Evolutionary conservation across 2,888 invertebrate genomes (phyloP).

Genomic region (Lycophotia porphyrea): DNA sequence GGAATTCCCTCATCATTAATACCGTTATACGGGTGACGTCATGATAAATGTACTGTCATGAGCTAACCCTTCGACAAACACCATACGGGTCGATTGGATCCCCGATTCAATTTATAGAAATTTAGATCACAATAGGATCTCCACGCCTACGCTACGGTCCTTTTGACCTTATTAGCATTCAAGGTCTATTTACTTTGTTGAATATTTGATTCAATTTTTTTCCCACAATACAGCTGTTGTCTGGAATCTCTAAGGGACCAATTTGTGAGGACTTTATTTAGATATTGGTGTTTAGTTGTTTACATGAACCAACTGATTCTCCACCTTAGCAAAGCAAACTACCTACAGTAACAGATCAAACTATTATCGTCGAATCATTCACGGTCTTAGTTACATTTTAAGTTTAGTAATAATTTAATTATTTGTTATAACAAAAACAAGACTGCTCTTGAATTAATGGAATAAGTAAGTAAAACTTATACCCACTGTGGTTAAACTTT

Average conservation of each 20-base stretch:
- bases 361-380: not conserved
- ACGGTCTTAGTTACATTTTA: not conserved
- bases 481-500: constrained; percentile 35
- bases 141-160: constrained; percentile 57
- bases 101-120: constrained; percentile 59
- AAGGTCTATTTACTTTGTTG: constrained; percentile 58
- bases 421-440: constrained; percentile 8
- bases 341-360: not conserved
- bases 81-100: constrained; percentile 55
- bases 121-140: constrained; percentile 55
- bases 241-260: constrained; percentile 7
- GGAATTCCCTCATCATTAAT: constrained; percentile 28
- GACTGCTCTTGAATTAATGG: not conserved
- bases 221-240: constrained; percentile 37
- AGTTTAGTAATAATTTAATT: not conserved
- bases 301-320: not conserved
- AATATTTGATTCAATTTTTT: constrained; percentile 46
- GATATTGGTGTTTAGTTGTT: constrained; percentile 9
- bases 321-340: not conserved
- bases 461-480: constrained; percentile 25
- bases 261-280: constrained; percentile 9
- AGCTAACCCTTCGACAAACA: constrained; percentile 44
- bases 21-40: constrained; percentile 24
- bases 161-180: constrained; percentile 64
- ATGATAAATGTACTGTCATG: constrained; percentile 33